Percentiles rank a stretch among this genome's conserved stretches.
These are phyloP conservation scores for Rhopalosiphum nymphaeae DNA, from an alignment of 2,888 invertebrate genomes.

Conservation along the genomic window DNA sequence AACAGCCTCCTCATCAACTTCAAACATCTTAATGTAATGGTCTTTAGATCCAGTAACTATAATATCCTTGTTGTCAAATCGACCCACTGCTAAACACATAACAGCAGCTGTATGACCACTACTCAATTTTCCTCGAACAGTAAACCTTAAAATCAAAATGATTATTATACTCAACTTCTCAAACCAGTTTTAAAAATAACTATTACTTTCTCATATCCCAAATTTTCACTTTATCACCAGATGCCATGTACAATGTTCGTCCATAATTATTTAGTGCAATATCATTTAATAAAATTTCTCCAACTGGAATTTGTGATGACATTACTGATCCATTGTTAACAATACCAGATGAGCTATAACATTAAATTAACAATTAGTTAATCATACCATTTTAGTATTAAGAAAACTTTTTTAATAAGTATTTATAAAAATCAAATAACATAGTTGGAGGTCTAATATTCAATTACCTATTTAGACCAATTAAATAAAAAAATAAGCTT, in stretches of 20 bases:
- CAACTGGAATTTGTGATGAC: slow-evolving; percentile 74
- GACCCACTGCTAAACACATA: slow-evolving; percentile 82
- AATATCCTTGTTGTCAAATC: slow-evolving; percentile 74
- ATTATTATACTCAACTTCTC: neutral
- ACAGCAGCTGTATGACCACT: slow-evolving; percentile 87
- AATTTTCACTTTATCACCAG: slow-evolving; percentile 84
- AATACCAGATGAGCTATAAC: slow-evolving; percentile 77
- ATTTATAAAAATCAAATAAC: neutral
- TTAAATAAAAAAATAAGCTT: neutral
- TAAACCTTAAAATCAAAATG: slow-evolving; percentile 72
- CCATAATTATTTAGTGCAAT: slow-evolving; percentile 77
- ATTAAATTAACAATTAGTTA: slow-evolving; percentile 35
- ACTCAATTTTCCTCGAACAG: slow-evolving; percentile 80
- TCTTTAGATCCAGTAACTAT: slow-evolving; percentile 88
- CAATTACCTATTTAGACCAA: neutral
- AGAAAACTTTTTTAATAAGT: neutral
- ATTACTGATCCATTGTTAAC: slow-evolving; percentile 72
- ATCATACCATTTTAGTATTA: neutral
- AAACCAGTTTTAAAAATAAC: slow-evolving; percentile 24
- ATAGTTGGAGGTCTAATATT: neutral
- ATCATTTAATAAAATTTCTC: slow-evolving; percentile 79
- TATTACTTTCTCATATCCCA: slow-evolving; percentile 83
- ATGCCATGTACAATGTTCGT: slow-evolving; percentile 81
- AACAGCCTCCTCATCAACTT: slow-evolving; percentile 71
- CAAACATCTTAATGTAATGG: slow-evolving; percentile 80